phyloP scores from a whole-genome alignment of 2,113 vertebrate species.

The Poecile atricapillus region DNA sequence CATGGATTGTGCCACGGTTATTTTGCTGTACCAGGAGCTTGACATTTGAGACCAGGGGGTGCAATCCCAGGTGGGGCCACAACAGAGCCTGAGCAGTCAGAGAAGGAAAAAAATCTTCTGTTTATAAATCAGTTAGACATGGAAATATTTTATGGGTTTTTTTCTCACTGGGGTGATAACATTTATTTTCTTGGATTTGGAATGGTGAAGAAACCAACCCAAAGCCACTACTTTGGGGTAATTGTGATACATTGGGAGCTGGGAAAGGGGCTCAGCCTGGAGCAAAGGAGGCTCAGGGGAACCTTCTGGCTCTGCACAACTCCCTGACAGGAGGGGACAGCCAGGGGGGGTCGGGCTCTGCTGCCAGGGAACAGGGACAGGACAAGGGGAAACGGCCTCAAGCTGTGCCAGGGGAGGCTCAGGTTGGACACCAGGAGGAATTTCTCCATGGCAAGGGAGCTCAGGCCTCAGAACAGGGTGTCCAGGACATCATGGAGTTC shows the following conservation, averaged over 20 bases:
- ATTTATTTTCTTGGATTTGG: background rate
- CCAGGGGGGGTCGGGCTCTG: background rate
- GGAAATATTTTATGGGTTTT: background rate
- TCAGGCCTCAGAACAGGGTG: background rate
- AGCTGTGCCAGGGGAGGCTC: background rate
- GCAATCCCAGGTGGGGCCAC: background rate
- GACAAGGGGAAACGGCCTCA: background rate
- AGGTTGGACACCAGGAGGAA: background rate
- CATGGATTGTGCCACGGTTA: rapidly evolving
- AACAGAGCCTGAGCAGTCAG: background rate
- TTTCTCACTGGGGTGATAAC: background rate
- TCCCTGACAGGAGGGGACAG: background rate
- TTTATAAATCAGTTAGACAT: background rate
- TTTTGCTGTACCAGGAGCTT: rapidly evolving
- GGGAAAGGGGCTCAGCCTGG: background rate
- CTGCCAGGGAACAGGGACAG: background rate
- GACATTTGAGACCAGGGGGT: background rate
- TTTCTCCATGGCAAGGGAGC: background rate
- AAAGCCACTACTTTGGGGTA: background rate
- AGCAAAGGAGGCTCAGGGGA: background rate
- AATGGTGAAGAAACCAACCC: background rate
- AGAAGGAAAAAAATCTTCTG: background rate
- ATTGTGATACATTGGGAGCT: background rate
- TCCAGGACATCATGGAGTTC: background rate
- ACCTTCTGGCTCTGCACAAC: background rate